Conservation (phyloP, 2,888 invertebrate genomes). For the Brachynemurus nebulosus region DNA sequence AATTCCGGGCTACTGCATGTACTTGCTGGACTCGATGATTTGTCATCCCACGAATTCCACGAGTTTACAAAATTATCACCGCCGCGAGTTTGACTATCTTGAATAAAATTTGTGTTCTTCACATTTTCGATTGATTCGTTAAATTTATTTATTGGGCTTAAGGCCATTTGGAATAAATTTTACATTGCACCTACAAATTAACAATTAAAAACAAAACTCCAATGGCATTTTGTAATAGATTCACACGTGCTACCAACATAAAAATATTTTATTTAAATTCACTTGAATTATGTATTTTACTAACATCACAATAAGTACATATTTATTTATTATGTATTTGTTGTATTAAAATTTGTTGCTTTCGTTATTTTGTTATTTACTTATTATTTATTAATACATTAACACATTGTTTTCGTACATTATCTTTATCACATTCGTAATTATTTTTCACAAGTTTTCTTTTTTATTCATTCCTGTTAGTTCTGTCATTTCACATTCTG, state of each 20-base stretch:
- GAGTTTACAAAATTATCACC: neutral
- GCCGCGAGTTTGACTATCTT: conserved; percentile 1
- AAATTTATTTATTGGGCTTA: neutral
- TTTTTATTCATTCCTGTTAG: too few relatives aligned
- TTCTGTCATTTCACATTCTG: too few relatives aligned
- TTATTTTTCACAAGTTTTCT: too few relatives aligned
- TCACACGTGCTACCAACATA: neutral
- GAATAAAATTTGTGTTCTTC: neutral
- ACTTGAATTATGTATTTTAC: too few relatives aligned
- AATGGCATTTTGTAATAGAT: conserved; percentile 1
- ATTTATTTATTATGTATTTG: too few relatives aligned
- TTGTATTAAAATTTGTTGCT: too few relatives aligned
- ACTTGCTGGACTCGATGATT: conserved; percentile 8
- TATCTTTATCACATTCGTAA: too few relatives aligned
- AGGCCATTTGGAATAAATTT: conserved; percentile 4
- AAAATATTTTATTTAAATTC: neutral
- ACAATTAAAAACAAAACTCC: neutral
- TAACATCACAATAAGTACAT: too few relatives aligned
- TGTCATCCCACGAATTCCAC: conserved; percentile 6
- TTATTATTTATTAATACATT: too few relatives aligned
- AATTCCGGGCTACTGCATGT: conserved; percentile 9
- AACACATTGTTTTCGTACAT: too few relatives aligned
- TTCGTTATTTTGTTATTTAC: too few relatives aligned
- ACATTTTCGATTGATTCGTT: neutral
- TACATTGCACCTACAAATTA: neutral